Evolutionary conservation across 2,797 vertebrate species (phyloP).

Genomic region (Acipenser ruthenus): DNA sequence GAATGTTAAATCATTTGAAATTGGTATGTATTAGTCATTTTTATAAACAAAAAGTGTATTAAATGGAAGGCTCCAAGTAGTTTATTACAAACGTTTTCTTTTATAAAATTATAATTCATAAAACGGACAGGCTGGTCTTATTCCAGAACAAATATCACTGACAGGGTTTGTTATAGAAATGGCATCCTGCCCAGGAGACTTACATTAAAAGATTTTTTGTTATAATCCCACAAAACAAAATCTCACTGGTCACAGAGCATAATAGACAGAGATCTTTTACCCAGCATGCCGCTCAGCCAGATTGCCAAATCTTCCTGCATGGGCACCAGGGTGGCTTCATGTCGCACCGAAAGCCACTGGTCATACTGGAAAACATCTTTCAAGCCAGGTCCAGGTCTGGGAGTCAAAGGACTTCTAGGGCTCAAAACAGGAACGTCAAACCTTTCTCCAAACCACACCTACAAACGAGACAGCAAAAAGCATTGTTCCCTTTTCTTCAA

Average conservation of each 20-base stretch:
- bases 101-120: no score
- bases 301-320: slow-evolving; percentile 96
- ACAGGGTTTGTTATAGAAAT: no score
- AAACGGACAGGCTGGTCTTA: no score
- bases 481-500: background rate
- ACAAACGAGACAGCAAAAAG: slow-evolving; percentile 11
- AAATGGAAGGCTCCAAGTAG: no score
- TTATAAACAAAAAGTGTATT: no score
- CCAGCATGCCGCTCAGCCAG: slow-evolving; percentile 84
- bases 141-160: no score
- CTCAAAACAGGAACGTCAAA: slow-evolving; percentile 59
- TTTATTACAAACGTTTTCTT: no score
- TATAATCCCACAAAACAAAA: background rate
- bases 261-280: slow-evolving; percentile 47
- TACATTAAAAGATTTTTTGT: background rate
- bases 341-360: slow-evolving; percentile 88
- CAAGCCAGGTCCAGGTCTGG: slow-evolving; percentile 81
- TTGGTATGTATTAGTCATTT: no score
- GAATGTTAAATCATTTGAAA: no score
- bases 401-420: slow-evolving; percentile 67
- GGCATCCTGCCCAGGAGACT: no score
- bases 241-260: background rate
- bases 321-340: slow-evolving; percentile 83
- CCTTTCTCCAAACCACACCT: slow-evolving; percentile 87
- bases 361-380: slow-evolving; percentile 86